Evolutionary conservation across 30 jellyfish, hydroid and myxozoan species (phyloP), one percentile per base, ranked within the genome.

Genomic region (Turritopsis dohrnii): DNA sequence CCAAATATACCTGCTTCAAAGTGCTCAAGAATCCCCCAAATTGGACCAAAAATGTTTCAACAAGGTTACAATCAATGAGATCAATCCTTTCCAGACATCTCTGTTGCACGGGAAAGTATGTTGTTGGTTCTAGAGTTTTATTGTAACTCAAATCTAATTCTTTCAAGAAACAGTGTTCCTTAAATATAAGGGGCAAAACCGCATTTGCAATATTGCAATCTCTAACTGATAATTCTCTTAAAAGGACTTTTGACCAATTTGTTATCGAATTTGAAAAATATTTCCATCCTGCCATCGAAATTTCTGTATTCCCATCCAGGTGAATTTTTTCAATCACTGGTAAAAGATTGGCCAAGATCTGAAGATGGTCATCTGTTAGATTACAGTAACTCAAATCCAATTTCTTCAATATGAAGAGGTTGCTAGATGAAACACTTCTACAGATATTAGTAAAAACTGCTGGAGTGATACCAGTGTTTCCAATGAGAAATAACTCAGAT

Each of bases 291-390:
- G 60, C 60, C 60, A 41, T 5, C 60, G 60, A 3, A 3, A 41
- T 41, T 41, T 13, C 60, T 3, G 60, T 69, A 27, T 69, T 69
- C 22, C 30, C 77, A 9, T 69, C 0, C 77, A 69, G 30, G 0
- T n/a, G 16, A 7, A 69, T 69, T 69, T 27, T 69, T 69, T 69
- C 30, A n/a, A 69, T 27, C 8, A 1, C 77, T 69, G 77, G 77
- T 69, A 69, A 9, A 7, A 69, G 77, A 69, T 69, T 69, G 16
- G 28, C 30, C 77, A 69, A n/a, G 28, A 27, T 27, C 30, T 69
- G 28, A n/a, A 69, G 28, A 27, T 69, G 77, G 0, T 69, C 77
- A 19, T 69, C 77, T 8, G 77, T 69, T 69, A 69, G 77, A 23
- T 27, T 27, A 27, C 77, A 69, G 19, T 69, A n/a, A n/a, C 31